Conservation (phyloP, 2,113 vertebrate species). For the Tragulus kanchil region DNA sequence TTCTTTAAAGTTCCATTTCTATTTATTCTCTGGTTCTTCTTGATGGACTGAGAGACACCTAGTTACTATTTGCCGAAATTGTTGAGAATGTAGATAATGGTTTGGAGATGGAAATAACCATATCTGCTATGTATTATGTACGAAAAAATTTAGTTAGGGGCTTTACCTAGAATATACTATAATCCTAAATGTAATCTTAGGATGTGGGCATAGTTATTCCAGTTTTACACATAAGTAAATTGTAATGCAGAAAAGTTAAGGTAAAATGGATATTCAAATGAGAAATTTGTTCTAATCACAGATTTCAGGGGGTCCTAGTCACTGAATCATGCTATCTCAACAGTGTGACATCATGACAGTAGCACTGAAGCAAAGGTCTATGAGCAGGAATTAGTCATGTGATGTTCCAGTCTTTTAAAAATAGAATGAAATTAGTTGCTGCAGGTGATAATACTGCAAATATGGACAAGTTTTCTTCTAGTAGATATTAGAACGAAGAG, state of each 20-base stretch:
- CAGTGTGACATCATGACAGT: not conserved
- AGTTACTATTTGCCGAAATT: not conserved
- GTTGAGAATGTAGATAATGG: not conserved
- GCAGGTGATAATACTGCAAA: not conserved
- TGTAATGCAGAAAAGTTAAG: not conserved
- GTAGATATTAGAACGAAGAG: not conserved
- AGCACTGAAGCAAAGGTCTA: not conserved
- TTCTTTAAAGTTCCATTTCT: not conserved
- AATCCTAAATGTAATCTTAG: not conserved
- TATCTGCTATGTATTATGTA: not conserved
- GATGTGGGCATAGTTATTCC: not conserved
- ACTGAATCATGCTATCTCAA: not conserved
- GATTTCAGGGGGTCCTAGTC: not conserved
- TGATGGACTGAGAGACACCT: not conserved
- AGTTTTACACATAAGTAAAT: not conserved
- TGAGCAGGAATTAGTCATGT: not conserved
- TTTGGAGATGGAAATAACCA: not conserved
- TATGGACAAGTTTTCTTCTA: not conserved
- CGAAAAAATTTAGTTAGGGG: not conserved
- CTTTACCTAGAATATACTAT: not conserved
- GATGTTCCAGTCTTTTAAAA: conserved; percentile 27
- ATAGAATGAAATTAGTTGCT: not conserved
- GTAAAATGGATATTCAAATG: not conserved
- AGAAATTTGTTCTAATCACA: not conserved
- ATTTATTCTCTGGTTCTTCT: not conserved